Conservation (phyloP, 2,888 invertebrate species). For the Lasioglossum villosulum region DNA sequence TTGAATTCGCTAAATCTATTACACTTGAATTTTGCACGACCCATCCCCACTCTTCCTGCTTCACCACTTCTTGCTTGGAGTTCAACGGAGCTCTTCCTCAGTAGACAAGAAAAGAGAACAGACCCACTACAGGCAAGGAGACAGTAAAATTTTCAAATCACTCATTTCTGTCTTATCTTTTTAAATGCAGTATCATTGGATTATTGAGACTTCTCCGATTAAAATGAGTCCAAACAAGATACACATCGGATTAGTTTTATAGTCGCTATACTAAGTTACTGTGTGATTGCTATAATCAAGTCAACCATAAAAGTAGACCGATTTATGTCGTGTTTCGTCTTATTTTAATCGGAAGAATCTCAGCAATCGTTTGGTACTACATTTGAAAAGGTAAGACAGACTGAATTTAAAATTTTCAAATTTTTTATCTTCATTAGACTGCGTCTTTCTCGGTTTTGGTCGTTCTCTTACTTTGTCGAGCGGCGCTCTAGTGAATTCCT, state of each 20-base stretch:
- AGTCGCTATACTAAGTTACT: not conserved
- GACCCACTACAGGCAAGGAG: not conserved
- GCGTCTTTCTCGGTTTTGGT: not conserved
- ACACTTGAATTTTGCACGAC: not conserved
- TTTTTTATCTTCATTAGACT: not conserved
- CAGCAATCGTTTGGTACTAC: not conserved
- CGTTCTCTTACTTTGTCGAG: not conserved
- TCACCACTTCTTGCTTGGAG: not conserved
- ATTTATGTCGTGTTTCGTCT: not conserved
- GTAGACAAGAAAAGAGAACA: not conserved
- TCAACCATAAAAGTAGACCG: not conserved
- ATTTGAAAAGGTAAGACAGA: not conserved
- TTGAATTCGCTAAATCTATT: slow-evolving; percentile 6
- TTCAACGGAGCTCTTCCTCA: not conserved
- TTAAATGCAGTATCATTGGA: not conserved
- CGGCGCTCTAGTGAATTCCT: not conserved
- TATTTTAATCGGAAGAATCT: not conserved
- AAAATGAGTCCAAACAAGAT: not conserved
- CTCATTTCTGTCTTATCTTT: not conserved
- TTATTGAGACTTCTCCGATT: not conserved
- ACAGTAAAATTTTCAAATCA: not conserved
- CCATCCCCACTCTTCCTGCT: not conserved
- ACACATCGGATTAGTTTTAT: not conserved
- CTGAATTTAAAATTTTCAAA: not conserved
- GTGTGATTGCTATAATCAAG: not conserved